Evolutionary conservation across 2,888 invertebrate genomes (phyloP), one percentile per base, ranked within the genome.

Genomic region (Tenthredo livida): DNA sequence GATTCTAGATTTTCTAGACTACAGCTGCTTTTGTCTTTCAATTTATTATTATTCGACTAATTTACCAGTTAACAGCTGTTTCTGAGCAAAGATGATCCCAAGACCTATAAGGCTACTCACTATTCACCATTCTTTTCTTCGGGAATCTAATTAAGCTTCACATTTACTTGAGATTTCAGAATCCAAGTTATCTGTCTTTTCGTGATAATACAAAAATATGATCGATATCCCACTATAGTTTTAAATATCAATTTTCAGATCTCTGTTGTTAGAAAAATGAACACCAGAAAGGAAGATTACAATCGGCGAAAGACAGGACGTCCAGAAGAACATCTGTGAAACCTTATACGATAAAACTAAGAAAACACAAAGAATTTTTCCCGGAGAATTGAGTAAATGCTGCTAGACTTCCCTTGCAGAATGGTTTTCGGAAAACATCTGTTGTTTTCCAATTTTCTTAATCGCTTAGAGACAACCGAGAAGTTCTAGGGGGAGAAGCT

Each of bases 371-470:
- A 9, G 7, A 33, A 77, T 54, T 54, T n/a, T 43, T 54, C 1
- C 5, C 2, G 12, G 21, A 78, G 37, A n/a, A 61, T 29, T 33
- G 21, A 54, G 29, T 10, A 33, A 29, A n/a, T 77, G 17, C 50
- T 29, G 17, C 33, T 29, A 21, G 50, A 47, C 17, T 77, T 47
- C 33, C 29, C 17, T 50, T 9, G 54, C 50, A 54, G 50, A 77
- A 77, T 25, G 33, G 5, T 54, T 77, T 50, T 33, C 29, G 54
- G 29, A 77, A 54, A 77, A 50, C 77, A 77, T 77, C 77, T 77
- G 77, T 77, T 54, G 77, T 77, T 54, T 54, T 54, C 77, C 77
- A 77, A 77, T 77, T 77, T 77, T 77, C 77, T 29, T 77, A 77
- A 77, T 77, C 77, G 77, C 33, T 54, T 29, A 17, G 50, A 50